Evolutionary conservation across 1,140 invertebrate genomes (phyloP).

Genomic region (Drosophila ironensis): DNA sequence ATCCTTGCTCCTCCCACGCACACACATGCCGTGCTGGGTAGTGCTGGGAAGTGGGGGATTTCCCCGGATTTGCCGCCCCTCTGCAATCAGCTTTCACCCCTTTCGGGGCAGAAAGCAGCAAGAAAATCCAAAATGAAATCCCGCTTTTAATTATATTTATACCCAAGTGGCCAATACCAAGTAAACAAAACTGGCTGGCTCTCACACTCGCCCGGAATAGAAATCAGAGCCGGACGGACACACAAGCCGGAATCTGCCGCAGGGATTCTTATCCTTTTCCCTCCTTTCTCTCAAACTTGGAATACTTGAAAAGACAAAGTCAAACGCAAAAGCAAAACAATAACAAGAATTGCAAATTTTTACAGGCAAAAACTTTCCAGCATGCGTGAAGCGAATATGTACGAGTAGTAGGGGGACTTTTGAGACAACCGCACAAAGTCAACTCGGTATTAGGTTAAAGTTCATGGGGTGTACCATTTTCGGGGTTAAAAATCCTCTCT

Average conservation of each 20-base stretch:
- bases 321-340: slow-evolving; percentile 30
- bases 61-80: slow-evolving; percentile 1
- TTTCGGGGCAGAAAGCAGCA: slow-evolving; percentile 22
- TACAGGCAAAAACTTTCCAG: slow-evolving; percentile 7
- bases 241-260: no score
- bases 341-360: slow-evolving; percentile 18
- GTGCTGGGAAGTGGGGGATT: neutral
- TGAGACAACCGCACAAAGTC: no score
- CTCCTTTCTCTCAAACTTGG: neutral
- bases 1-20: slow-evolving; percentile 34
- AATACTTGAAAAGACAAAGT: no score
- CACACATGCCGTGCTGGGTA: no score
- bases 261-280: neutral
- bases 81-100: slow-evolving; percentile 57
- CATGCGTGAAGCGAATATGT: neutral
- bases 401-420: no score
- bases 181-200: slow-evolving; percentile 1
- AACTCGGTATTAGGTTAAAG: no score
- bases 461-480: no score
- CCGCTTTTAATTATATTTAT: slow-evolving; percentile 74
- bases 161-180: slow-evolving; percentile 65
- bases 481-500: no score
- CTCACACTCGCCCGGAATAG: neutral
- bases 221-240: slow-evolving; percentile 1
- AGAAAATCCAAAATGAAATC: slow-evolving; percentile 59